Percentiles rank a stretch among this genome's conserved stretches.
Evolutionary conservation across 2,888 invertebrate genomes (phyloP).

Genomic region (Notodonta dromedarius): DNA sequence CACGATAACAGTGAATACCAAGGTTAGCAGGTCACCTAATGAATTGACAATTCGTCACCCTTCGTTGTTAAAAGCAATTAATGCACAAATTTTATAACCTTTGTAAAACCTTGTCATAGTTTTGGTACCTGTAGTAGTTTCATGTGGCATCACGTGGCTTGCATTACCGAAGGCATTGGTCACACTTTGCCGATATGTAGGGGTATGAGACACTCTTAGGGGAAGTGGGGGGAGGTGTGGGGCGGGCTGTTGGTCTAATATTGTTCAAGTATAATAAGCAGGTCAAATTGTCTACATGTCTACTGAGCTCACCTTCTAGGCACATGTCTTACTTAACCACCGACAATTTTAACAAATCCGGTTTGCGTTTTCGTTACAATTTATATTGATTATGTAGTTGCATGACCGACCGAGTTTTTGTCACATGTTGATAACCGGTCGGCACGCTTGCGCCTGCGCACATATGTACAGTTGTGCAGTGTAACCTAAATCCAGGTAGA

Average conservation of each 20-base stretch:
- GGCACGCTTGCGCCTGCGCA: slow-evolving; percentile 21
- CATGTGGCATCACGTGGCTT: too few species aligned
- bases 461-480: not conserved
- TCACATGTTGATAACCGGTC: slow-evolving; percentile 45
- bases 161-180: too few species aligned
- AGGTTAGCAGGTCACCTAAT: slow-evolving; percentile 3
- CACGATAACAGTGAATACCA: not conserved
- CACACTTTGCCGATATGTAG: too few species aligned
- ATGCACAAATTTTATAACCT: not conserved
- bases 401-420: slow-evolving; percentile 37
- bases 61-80: not conserved
- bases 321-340: not conserved
- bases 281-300: not conserved
- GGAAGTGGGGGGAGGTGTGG: too few species aligned
- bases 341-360: slow-evolving; percentile 4
- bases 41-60: not conserved
- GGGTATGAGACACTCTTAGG: too few species aligned
- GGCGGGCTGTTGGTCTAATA: too few species aligned
- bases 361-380: slow-evolving; percentile 3
- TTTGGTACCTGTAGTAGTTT: not conserved
- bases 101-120: not conserved
- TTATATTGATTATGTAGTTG: slow-evolving; percentile 3
- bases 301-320: not conserved
- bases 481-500: slow-evolving; percentile 7
- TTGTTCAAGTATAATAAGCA: too few species aligned